These are phyloP conservation scores for Onychorhynchus coronatus DNA, from an alignment of 2,113 vertebrate genomes.

Conservation along the genomic window DNA sequence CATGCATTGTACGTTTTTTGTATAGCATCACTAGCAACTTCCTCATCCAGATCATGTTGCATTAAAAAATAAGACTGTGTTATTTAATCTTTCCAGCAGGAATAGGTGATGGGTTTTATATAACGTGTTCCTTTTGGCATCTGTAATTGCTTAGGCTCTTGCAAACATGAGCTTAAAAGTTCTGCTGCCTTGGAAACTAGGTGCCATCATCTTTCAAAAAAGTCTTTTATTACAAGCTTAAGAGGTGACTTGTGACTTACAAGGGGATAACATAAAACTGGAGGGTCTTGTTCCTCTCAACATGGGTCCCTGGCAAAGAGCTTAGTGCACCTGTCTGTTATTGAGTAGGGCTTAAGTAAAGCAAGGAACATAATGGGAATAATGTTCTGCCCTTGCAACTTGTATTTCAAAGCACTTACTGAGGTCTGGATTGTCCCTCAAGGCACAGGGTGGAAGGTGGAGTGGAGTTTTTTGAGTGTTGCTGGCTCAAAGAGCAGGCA, in stretches of 20 bases:
- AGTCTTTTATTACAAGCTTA: not conserved
- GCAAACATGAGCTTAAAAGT: not conserved
- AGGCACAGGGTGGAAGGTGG: not conserved
- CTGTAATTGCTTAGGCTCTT: not conserved
- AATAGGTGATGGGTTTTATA: conserved; percentile 3
- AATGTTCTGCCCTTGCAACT: conserved; percentile 12
- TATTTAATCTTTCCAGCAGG: not conserved
- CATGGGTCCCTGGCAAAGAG: not conserved
- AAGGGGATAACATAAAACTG: not conserved
- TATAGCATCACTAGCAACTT: not conserved
- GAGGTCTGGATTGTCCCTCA: not conserved
- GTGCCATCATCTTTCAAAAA: conserved; percentile 33
- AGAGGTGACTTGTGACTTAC: not conserved
- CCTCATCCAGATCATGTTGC: not conserved
- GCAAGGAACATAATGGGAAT: not conserved
- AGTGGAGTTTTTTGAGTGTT: not conserved
- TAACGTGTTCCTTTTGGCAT: not conserved
- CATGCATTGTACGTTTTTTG: not conserved
- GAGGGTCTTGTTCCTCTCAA: conserved; percentile 4
- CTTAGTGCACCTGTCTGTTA: conserved; percentile 49
- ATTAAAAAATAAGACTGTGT: not conserved
- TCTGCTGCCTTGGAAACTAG: conserved; percentile 40
- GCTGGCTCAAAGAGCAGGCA: not conserved
- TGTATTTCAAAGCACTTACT: conserved; percentile 18
- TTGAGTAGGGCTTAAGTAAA: conserved; percentile 7